phyloP scores from a whole-genome alignment of 2,888 invertebrate species.

The Drosophila helvetica region DNA sequence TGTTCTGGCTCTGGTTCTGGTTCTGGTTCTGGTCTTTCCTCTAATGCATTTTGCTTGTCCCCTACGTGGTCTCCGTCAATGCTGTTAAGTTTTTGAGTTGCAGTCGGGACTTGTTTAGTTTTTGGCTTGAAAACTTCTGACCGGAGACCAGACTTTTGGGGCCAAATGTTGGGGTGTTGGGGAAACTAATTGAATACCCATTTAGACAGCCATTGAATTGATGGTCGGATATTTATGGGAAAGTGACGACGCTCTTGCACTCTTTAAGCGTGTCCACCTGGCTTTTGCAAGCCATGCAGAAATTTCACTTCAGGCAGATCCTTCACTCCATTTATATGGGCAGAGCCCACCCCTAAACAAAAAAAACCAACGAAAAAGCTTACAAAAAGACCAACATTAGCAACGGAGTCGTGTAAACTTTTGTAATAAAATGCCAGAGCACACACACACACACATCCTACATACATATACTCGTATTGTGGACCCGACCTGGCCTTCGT shows the following conservation, averaged over 20 bases:
- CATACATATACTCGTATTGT: conserved; percentile 18
- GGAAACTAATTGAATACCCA: conserved; percentile 3
- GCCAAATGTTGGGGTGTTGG: not conserved
- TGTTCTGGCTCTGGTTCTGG: not conserved
- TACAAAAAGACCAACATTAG: conserved; percentile 37
- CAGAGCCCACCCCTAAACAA: not conserved
- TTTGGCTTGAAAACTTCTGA: conserved; percentile 31
- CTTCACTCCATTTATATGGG: too few species aligned
- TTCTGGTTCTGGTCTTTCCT: conserved; percentile 11
- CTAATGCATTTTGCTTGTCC: conserved; percentile 73
- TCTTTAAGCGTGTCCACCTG: not conserved
- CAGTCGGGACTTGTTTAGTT: conserved; percentile 37
- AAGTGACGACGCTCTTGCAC: not conserved
- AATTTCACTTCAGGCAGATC: not conserved
- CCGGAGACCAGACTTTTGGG: not conserved
- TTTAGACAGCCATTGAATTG: conserved; percentile 8
- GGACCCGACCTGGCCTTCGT: conserved; percentile 36
- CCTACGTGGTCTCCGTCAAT: conserved; percentile 36
- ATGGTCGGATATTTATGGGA: conserved; percentile 19
- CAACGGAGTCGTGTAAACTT: conserved; percentile 71
- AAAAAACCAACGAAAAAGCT: conserved; percentile 44
- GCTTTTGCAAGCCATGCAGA: conserved; percentile 7
- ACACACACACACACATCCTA: conserved; percentile 39
- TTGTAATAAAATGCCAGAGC: conserved; percentile 73
- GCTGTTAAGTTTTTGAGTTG: conserved; percentile 17